Percentiles rank a stretch among this genome's conserved stretches.
These are phyloP conservation scores for Brachionichthys hirsutus DNA, from an alignment of 2,113 vertebrate genomes.

Conservation along the genomic window DNA sequence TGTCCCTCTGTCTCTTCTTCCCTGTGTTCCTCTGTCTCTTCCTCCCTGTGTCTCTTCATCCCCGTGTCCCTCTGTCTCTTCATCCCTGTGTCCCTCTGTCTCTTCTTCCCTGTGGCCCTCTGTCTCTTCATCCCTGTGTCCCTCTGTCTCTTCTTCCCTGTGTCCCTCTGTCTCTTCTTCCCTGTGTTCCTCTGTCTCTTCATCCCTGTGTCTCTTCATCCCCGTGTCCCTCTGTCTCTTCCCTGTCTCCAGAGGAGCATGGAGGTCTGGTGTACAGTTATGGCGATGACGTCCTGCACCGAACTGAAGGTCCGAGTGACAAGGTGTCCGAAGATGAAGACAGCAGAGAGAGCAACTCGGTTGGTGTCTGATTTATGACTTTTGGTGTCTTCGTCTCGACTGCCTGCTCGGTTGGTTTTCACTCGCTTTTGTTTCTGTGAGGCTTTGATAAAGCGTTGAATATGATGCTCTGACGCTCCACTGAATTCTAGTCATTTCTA, in stretches of 20 bases:
- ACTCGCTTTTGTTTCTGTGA: not conserved
- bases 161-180: too few relatives aligned
- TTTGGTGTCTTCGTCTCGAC: not conserved
- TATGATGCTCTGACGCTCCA: too few relatives aligned
- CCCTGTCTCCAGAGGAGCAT: conserved; percentile 69
- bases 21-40: too few relatives aligned
- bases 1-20: too few relatives aligned
- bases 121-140: too few relatives aligned
- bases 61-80: too few relatives aligned
- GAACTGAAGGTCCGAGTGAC: conserved; percentile 76
- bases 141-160: too few relatives aligned
- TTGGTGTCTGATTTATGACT: conserved; percentile 67
- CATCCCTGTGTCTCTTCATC: not conserved
- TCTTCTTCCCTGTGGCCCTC: too few relatives aligned
- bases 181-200: too few relatives aligned
- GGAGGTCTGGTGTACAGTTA: conserved; percentile 87
- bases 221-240: not conserved
- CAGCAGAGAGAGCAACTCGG: conserved; percentile 91
- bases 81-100: too few relatives aligned
- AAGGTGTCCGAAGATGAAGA: conserved; percentile 87
- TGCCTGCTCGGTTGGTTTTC: not conserved
- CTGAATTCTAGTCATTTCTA: too few relatives aligned
- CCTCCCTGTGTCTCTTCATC: too few relatives aligned
- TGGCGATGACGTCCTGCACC: conserved; percentile 85
- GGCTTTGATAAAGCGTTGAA: not conserved